A percentile compares a stretch with the other conserved stretches of the same genome.
Conservation (phyloP, 2,113 vertebrate species). For the Spizaetus ornatus region DNA sequence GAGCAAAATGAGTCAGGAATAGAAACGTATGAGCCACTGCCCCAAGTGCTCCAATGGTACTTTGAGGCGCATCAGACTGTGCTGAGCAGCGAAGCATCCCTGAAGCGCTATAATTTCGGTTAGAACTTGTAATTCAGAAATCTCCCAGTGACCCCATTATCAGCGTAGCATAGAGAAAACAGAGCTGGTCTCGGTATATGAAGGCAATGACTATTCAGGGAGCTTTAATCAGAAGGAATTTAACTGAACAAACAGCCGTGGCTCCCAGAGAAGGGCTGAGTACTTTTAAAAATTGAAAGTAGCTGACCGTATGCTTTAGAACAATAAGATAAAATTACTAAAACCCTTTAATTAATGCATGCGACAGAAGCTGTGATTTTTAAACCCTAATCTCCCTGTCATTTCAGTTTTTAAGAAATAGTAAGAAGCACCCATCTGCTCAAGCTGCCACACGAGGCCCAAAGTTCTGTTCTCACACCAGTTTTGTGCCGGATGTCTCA, state of each 20-base stretch:
- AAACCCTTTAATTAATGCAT: constrained; percentile 62
- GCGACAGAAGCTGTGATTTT: constrained; percentile 60
- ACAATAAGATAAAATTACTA: constrained; percentile 48
- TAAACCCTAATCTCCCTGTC: constrained; percentile 62
- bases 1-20: not conserved
- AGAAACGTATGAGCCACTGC: not conserved
- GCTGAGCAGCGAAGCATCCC: constrained; percentile 5
- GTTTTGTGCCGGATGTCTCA: constrained; percentile 55
- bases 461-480: constrained; percentile 69
- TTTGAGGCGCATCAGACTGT: not conserved
- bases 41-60: not conserved
- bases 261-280: constrained; percentile 9
- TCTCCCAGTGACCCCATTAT: constrained; percentile 59
- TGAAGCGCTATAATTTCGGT: not conserved
- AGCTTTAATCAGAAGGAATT: constrained; percentile 64
- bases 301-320: constrained; percentile 44
- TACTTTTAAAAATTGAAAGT: constrained; percentile 47
- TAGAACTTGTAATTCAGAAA: constrained; percentile 24
- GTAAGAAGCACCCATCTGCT: constrained; percentile 62
- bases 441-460: constrained; percentile 49
- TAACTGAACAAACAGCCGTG: constrained; percentile 48
- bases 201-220: constrained; percentile 39
- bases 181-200: not conserved
- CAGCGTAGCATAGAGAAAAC: constrained; percentile 18
- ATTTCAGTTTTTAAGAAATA: constrained; percentile 67